Evolutionary conservation across 1,140 invertebrate species (phyloP).

Genomic region (Rhopalosiphum padi): DNA sequence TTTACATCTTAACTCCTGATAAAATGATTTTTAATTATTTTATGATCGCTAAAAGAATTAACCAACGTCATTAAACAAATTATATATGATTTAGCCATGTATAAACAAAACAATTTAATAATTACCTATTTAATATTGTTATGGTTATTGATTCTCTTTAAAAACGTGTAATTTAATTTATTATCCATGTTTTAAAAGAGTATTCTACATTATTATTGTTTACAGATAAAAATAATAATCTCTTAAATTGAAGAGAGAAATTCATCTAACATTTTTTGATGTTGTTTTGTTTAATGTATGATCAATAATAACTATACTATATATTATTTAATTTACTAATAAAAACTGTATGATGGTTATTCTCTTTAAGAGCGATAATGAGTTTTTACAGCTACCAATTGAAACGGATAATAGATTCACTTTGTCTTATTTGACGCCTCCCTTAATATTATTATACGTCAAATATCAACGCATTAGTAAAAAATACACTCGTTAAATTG

Average conservation of each 20-base stretch:
- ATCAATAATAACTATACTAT: background rate
- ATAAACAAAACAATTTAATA: background rate
- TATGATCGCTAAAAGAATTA: background rate
- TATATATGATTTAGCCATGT: background rate
- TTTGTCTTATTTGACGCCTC: background rate
- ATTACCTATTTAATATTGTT: background rate
- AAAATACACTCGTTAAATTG: slow-evolving; percentile 22
- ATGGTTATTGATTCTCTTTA: background rate
- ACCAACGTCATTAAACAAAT: background rate
- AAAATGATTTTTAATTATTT: background rate
- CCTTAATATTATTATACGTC: background rate
- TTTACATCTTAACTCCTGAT: background rate
- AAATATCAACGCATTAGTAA: background rate
- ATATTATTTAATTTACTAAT: background rate
- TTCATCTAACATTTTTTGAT: background rate
- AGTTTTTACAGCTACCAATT: background rate
- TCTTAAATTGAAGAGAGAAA: background rate
- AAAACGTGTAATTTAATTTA: background rate
- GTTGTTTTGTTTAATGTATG: background rate
- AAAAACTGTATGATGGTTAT: background rate
- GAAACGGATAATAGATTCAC: background rate
- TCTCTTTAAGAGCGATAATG: background rate
- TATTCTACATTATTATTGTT: background rate
- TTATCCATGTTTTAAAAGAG: background rate
- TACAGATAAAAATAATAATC: background rate